These are phyloP conservation scores for Anastrepha ludens DNA, from an alignment of 1,140 invertebrate species.

Conservation along the genomic window DNA sequence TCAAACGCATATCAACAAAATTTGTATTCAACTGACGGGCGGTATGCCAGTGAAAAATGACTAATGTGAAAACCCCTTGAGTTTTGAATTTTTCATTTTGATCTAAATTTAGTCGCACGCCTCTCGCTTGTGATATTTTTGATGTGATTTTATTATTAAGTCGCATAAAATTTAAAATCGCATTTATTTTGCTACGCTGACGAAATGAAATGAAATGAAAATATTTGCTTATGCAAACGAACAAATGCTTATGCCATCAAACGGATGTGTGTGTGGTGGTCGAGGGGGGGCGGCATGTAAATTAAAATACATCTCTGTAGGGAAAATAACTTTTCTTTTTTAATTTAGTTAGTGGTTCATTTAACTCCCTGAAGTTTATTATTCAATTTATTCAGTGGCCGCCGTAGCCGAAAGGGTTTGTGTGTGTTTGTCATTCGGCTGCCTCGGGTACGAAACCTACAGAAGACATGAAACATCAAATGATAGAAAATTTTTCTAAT, in stretches of 20 bases:
- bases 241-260: neutral
- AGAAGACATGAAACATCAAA: no score
- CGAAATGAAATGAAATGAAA: constrained; percentile 35
- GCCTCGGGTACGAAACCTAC: no score
- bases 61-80: constrained; percentile 45
- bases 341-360: no score
- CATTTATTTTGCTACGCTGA: neutral
- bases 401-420: no score
- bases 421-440: no score
- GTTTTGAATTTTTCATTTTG: constrained; percentile 25
- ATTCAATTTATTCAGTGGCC: no score
- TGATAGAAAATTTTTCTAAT: no score
- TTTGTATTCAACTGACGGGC: neutral
- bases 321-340: no score
- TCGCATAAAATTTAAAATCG: neutral
- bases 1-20: neutral
- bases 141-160: neutral
- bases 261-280: neutral
- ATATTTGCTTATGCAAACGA: neutral
- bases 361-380: no score
- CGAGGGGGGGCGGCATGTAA: neutral
- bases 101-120: constrained; percentile 13
- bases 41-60: constrained; percentile 20
- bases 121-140: neutral
- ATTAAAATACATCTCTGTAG: no score